Percentiles rank a stretch among this genome's conserved stretches.
Evolutionary conservation across 2,888 invertebrate species (phyloP).

Genomic region (Augiades crinisus): DNA sequence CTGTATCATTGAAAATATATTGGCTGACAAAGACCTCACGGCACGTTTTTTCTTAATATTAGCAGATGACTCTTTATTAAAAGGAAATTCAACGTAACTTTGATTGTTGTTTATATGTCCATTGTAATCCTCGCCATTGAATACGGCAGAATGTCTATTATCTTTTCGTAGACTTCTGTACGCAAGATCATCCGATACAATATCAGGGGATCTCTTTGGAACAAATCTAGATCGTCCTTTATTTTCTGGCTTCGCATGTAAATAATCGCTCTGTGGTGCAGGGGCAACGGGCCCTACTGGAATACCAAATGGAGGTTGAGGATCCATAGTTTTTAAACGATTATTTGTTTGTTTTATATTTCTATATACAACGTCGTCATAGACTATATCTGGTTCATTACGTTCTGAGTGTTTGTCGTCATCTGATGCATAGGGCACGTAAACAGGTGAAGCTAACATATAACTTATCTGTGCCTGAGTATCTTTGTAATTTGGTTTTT

Average conservation of each 20-base stretch:
- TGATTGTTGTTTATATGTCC: constrained; percentile 73
- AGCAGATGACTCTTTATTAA: constrained; percentile 58
- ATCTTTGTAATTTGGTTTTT: constrained; percentile 67
- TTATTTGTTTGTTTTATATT: constrained; percentile 90
- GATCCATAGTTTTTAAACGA: constrained; percentile 86
- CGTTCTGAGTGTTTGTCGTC: constrained; percentile 78
- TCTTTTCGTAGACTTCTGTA: constrained; percentile 93
- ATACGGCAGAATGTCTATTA: constrained; percentile 79
- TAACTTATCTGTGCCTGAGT: constrained; percentile 83
- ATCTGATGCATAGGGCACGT: constrained; percentile 74
- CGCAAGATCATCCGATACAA: constrained; percentile 93
- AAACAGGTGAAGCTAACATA: constrained; percentile 85
- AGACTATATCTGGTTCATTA: constrained; percentile 90
- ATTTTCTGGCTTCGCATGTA: constrained; percentile 87
- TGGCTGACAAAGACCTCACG: constrained; percentile 91
- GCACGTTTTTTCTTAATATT: constrained; percentile 88
- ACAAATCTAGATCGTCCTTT: constrained; percentile 83
- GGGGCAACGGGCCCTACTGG: constrained; percentile 91
- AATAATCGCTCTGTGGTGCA: constrained; percentile 91
- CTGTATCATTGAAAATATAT: constrained; percentile 89
- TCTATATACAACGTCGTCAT: constrained; percentile 92
- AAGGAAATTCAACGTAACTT: constrained; percentile 56
- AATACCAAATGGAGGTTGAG: constrained; percentile 95
- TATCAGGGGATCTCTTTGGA: constrained; percentile 87
- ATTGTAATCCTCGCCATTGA: constrained; percentile 70